Evolutionary conservation across 2,888 invertebrate genomes (phyloP), one percentile per base, ranked within the genome.

Genomic region (Pyrocoelia pectoralis): DNA sequence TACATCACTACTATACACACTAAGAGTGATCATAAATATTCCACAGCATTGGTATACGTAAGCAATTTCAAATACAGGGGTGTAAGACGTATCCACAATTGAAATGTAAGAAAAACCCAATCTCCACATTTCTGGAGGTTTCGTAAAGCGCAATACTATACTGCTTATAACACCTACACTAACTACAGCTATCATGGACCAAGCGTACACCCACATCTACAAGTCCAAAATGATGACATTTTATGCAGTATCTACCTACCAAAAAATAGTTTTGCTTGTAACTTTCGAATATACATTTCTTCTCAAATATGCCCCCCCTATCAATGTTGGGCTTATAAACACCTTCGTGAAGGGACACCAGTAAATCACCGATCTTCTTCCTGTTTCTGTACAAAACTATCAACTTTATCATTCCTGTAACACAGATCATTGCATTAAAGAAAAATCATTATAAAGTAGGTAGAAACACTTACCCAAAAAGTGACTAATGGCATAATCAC

Each of bases 281-380:
- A 18, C 48, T 58, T 8, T 19, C 29, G 4, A 41, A 19, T 41
- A 67, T 67, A 18, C 40, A 41, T 15, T 28, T 29, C 2, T 12
- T 51, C 49, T 67, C 67, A 28, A 59, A 50, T 18, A 1, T 28
- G 2, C 70, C 70, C n/a, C 68, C 69, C 28, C 70, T 55, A 5
- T 46, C 62, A 1, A 53, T 17, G 40, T 69, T 60, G 0, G 70
- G 69, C 15, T 52, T 60, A 19, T 63, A 70, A 13, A 63, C 64
- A 9, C 61, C 61, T 41, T 67, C 58, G 18, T 70, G 70, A 1
- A 70, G 28, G 0, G 57, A 55, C 15, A 40, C 51, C 29, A 70
- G 48, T 19, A 70, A 62, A n/a, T 62, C 54, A 18, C 70, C 70
- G 17, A 70, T 67, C 57, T 61, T 56, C 19, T 70, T 68, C 0